Evolutionary conservation across 37 sponge, comb jelly and placozoan species (phyloP), one percentile per base, ranked within the genome.

Genomic region (Hexactinellida sp.): DNA sequence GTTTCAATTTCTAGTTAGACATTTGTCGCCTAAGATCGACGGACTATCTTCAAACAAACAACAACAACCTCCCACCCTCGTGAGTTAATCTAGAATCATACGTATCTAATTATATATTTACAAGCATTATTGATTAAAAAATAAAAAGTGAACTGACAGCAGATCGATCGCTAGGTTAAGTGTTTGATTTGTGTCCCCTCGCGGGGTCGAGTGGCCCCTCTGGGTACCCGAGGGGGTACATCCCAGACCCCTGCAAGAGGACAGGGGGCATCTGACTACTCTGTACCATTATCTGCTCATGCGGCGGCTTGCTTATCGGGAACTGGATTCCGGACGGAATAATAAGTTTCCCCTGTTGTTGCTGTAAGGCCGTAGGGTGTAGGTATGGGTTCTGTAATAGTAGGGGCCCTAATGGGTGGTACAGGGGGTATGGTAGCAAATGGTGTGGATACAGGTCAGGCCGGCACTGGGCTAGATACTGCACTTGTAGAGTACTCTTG

Each of bases 71-170:
- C n/a, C n/a, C n/a, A n/a, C n/a, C n/a, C n/a, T n/a, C n/a, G n/a
- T n/a, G n/a, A n/a, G n/a, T n/a, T n/a, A n/a, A n/a, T n/a, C n/a
- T n/a, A n/a, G n/a, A n/a, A n/a, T n/a, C n/a, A n/a, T n/a, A n/a
- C n/a, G n/a, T n/a, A n/a, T 63, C 21, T 63, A 63, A 63, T 63
- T 63, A 63, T 63, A 63, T 63, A 63, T 63, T 10, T 63, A 63
- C 76, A 63, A 63, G 76, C 76, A 63, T 63, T 63, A 63, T 63
- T 63, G 76, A 63, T 63, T 63, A 63, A 63, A 63, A 63, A 63
- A 63, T 63, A 63, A 63, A 63, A 63, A 63, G 76, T 63, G 76
- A 63, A 63, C 16, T 63, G 76, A 21, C 25, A 23, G 76, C 30
- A n/a, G 21, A 63, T 63, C 76, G 76, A 63, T 63, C 76, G 76